Evolutionary conservation across 2,113 vertebrate genomes (phyloP).

Genomic region (Thalassarche chlororhynchos): DNA sequence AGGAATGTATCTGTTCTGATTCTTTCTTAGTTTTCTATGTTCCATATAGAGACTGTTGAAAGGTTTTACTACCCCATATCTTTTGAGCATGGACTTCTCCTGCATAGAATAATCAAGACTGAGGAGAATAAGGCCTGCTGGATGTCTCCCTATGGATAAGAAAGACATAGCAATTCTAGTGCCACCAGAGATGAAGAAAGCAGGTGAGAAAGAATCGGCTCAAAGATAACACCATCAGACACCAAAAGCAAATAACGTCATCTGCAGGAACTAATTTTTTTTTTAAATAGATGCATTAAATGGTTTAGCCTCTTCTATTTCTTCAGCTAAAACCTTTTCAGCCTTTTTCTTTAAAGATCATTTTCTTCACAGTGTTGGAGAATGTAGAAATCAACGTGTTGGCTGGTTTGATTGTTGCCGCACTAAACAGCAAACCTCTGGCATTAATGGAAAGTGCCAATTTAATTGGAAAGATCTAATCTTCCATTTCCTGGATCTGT

Average conservation of each 20-base stretch:
- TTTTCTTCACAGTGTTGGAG: neutral
- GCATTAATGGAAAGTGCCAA: neutral
- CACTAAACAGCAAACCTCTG: neutral
- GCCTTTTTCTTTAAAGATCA: neutral
- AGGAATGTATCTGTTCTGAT: neutral
- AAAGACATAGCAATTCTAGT: neutral
- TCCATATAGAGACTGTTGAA: neutral
- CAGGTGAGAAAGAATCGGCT: neutral
- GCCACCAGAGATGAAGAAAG: neutral
- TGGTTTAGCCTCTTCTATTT: neutral
- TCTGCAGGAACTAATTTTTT: neutral
- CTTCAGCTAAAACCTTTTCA: neutral
- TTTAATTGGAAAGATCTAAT: constrained; percentile 1
- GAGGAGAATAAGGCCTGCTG: neutral
- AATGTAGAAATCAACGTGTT: neutral
- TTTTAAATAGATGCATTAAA: neutral
- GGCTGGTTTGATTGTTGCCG: neutral
- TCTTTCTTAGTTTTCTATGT: neutral
- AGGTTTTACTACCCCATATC: neutral
- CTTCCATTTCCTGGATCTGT: neutral
- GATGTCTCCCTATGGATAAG: neutral
- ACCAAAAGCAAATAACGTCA: neutral
- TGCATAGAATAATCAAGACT: neutral
- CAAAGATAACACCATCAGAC: neutral
- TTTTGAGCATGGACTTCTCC: neutral